Evolutionary conservation across 1,140 invertebrate species (phyloP).

Genomic region (Scaptodrosophila lebanonensis): DNA sequence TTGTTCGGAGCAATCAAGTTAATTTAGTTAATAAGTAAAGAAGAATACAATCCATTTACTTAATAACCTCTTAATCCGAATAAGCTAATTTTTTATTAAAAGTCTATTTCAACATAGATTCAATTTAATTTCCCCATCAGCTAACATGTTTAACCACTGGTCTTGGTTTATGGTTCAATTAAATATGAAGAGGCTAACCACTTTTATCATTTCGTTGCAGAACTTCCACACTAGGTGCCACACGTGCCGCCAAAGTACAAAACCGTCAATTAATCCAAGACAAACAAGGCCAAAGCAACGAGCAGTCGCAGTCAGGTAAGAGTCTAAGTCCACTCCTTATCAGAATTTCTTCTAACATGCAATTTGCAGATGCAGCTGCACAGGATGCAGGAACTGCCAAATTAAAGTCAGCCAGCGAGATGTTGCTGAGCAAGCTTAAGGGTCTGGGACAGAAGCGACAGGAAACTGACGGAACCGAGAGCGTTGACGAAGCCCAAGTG

Average conservation of each 20-base stretch:
- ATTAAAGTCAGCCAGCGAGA: constrained; percentile 54
- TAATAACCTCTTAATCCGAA: no score
- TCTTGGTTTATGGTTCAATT: no score
- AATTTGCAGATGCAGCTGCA: constrained; percentile 16
- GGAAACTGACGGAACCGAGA: constrained; percentile 57
- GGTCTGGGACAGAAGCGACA: constrained; percentile 43
- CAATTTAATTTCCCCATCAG: no score
- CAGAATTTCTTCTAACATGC: not conserved
- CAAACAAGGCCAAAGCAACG: constrained; percentile 62
- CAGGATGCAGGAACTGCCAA: constrained; percentile 43
- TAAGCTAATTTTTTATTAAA: no score
- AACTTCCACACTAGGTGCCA: constrained; percentile 73
- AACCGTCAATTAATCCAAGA: constrained; percentile 76
- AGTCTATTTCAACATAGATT: no score
- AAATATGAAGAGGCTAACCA: no score
- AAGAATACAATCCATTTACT: no score
- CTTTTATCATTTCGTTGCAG: no score
- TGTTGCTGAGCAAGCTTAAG: constrained; percentile 60
- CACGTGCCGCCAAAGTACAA: constrained; percentile 75
- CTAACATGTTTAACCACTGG: no score
- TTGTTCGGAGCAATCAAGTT: no score
- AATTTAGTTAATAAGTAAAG: no score
- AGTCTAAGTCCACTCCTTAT: not conserved
- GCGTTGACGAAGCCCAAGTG: constrained; percentile 30
- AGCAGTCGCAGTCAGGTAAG: constrained; percentile 18